phyloP scores from a whole-genome alignment of 2,113 vertebrate species.

The Podiceps cristatus region DNA sequence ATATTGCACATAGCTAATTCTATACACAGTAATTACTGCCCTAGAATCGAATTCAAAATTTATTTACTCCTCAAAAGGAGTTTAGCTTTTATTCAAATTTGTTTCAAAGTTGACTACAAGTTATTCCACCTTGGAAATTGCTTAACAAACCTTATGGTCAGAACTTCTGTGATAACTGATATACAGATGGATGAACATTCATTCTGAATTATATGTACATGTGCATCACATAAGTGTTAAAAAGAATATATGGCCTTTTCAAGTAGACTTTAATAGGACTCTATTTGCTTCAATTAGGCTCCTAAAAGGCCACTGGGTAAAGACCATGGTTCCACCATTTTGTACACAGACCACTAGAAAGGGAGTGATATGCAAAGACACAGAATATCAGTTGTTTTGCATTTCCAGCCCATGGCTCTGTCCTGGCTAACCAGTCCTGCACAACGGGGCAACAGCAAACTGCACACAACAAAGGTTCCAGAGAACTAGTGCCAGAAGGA shows the following conservation, averaged over 20 bases:
- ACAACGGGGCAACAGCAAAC: background rate
- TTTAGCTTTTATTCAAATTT: background rate
- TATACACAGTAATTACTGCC: background rate
- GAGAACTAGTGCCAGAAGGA: background rate
- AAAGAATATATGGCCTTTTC: background rate
- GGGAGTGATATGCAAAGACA: accelerated
- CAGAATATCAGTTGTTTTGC: background rate
- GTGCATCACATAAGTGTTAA: background rate
- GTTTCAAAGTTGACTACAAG: background rate
- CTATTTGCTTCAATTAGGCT: background rate
- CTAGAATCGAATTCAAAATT: background rate
- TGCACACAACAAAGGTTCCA: accelerated
- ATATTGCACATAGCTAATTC: background rate
- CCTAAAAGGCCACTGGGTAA: background rate
- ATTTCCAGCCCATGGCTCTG: background rate
- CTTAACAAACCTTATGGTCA: background rate
- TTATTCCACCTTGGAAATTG: background rate
- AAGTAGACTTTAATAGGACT: background rate
- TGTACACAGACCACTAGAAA: background rate
- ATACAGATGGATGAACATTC: background rate
- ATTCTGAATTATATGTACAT: background rate
- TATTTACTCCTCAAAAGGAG: background rate
- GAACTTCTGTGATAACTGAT: background rate
- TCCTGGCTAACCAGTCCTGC: background rate
- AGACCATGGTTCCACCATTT: background rate